phyloP scores from a whole-genome alignment of 2,797 vertebrate genomes.

The Rhynchotus rufescens region DNA sequence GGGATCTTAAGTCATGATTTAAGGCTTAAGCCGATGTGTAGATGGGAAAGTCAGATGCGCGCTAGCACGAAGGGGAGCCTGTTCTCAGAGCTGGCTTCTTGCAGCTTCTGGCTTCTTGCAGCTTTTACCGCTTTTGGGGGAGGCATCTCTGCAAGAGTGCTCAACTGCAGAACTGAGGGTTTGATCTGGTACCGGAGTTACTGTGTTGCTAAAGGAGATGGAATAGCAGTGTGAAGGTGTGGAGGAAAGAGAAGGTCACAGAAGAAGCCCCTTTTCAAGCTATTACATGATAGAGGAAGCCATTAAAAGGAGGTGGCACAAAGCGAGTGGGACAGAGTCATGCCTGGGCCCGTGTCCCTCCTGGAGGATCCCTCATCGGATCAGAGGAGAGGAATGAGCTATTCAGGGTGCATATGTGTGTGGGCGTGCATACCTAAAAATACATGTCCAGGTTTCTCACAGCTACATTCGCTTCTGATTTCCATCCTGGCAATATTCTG shows the following conservation, averaged over 20 bases:
- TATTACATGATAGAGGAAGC: not conserved
- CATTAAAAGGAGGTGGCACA: not conserved
- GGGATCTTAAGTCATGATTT: not conserved
- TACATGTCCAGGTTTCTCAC: conserved; percentile 41
- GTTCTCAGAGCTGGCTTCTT: not conserved
- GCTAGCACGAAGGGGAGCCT: not conserved
- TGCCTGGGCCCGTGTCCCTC: conserved; percentile 24
- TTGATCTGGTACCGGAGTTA: not conserved
- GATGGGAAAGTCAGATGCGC: not conserved
- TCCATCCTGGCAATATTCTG: not conserved
- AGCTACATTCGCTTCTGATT: not conserved
- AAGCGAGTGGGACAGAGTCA: not conserved
- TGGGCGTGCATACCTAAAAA: conserved; percentile 47
- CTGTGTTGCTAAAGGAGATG: not conserved
- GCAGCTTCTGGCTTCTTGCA: not conserved
- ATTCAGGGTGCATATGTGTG: not conserved
- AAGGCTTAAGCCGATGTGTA: not conserved
- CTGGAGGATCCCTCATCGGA: conserved; percentile 10
- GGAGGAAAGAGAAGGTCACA: not conserved
- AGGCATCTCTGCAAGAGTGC: not conserved
- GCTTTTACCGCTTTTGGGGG: not conserved
- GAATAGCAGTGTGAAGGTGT: not conserved
- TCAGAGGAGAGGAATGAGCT: conserved; percentile 24
- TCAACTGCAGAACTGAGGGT: not conserved
- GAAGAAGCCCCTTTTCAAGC: not conserved